Evolutionary conservation across 2,888 invertebrate species (phyloP), one percentile per base, ranked within the genome.

Genomic region (Eupithecia tripunctaria): DNA sequence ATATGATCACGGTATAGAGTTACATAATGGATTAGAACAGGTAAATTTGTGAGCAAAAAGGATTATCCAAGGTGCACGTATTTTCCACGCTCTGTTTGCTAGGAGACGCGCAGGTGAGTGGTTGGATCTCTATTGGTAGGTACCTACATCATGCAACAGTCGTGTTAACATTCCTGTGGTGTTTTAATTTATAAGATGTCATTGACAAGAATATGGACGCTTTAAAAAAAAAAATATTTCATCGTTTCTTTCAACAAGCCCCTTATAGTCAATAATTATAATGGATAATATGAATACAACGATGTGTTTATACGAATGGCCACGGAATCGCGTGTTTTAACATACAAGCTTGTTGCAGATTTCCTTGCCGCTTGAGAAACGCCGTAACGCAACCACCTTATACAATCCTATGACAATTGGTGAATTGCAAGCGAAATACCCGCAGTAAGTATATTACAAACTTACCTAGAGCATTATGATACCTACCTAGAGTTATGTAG

Each of bases 351-450:
- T 79, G 77, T 84, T 87, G n/a, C 87, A 98, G 97, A 97, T 97
- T 82, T 98, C 98, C 10, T 93, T 97, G 86, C 98, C 98, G 7
- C 96, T 97, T 82, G 99, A 99, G 87, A 97, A 99, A 90, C 96
- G 99, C 63, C 96, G 99, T 78, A 98, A 99, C 88, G 98, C 98
- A 10, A 97, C 97, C 7, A 96, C 96, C 79, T 95, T 99, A n/a
- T 99, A 99, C 94, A 98, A 99, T 84, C 97, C 98, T 10, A 98
- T 98, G 96, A 97, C 97, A 0, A 93, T 99, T n/a, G 89, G 91
- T 1, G 96, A 98, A 81, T 89, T 99, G 59, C 96, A 97, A 84
- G 84, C 94, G 62, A 96, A 96, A 81, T 98, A 97, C 92, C 96
- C 97, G 0, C 96, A 88, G 94, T 93, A 84, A 75, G 84, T 86